phyloP scores from a whole-genome alignment of 2,888 invertebrate species.

The Coenonympha glycerion region DNA sequence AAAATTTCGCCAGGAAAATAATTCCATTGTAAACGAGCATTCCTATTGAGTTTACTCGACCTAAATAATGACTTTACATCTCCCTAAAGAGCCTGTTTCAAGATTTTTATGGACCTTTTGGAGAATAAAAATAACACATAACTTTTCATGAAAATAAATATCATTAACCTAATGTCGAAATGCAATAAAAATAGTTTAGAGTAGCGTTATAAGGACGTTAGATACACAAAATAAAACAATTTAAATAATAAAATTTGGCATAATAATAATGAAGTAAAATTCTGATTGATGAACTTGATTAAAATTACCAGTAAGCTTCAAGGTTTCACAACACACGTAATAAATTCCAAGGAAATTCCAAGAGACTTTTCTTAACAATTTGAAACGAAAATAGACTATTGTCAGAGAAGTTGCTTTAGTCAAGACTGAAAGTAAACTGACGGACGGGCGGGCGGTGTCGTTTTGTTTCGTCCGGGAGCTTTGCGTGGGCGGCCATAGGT shows the following conservation, averaged over 20 bases:
- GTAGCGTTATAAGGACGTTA: no score
- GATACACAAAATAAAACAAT: neutral
- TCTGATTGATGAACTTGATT: neutral
- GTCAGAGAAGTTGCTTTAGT: constrained; percentile 49
- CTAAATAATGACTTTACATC: neutral
- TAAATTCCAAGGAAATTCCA: constrained; percentile 8
- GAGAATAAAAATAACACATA: neutral
- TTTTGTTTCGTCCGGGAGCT: constrained; percentile 57
- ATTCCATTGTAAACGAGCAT: constrained; percentile 1
- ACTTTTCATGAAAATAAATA: neutral
- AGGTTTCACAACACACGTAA: constrained; percentile 10
- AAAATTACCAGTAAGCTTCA: constrained; percentile 9
- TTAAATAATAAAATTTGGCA: neutral
- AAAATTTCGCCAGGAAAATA: neutral
- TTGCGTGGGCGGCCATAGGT: constrained; percentile 55
- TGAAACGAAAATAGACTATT: constrained; percentile 9
- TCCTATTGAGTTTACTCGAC: neutral
- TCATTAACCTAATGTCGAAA: neutral
- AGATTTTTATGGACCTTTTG: neutral
- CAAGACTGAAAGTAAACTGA: constrained; percentile 64
- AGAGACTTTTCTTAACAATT: constrained; percentile 2
- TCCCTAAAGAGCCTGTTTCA: neutral
- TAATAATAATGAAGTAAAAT: neutral
- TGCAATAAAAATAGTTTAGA: neutral
- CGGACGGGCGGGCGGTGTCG: constrained; percentile 37